Evolutionary conservation across 2,888 invertebrate species (phyloP).

Genomic region (Thysanoteuthis rhombus): DNA sequence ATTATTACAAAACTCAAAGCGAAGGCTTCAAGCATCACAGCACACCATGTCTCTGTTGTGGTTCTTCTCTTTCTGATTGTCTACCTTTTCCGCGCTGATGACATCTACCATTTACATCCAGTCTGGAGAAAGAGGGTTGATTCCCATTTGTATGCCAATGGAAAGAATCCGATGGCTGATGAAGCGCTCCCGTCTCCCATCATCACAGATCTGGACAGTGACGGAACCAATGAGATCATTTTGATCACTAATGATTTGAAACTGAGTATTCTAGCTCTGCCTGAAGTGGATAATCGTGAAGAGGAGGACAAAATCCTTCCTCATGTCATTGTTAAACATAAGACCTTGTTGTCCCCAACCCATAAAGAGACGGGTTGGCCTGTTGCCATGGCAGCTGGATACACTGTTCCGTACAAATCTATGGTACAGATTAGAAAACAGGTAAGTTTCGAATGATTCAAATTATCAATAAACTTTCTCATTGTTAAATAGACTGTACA

Average conservation of each 20-base stretch:
- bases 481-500: not conserved
- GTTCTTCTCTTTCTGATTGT: constrained; percentile 57
- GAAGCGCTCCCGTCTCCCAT: constrained; percentile 58
- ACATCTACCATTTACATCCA: constrained; percentile 58
- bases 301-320: constrained; percentile 54
- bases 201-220: constrained; percentile 63
- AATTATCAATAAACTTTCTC: not conserved
- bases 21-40: constrained; percentile 32
- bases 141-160: constrained; percentile 52
- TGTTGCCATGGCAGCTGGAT: constrained; percentile 61
- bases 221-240: constrained; percentile 62
- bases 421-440: constrained; percentile 60
- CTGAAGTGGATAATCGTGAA: constrained; percentile 43
- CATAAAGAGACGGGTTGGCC: constrained; percentile 46
- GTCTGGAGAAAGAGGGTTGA: constrained; percentile 60
- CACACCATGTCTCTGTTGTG: constrained; percentile 51
- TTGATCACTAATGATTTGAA: constrained; percentile 58
- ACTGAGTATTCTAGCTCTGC: constrained; percentile 55
- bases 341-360: constrained; percentile 45
- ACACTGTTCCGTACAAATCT: constrained; percentile 51
- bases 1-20: constrained; percentile 33
- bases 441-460: constrained; percentile 40
- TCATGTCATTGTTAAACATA: constrained; percentile 58
- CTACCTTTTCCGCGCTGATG: constrained; percentile 59
- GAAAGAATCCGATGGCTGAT: constrained; percentile 47